These are phyloP conservation scores for Lophochroa leadbeateri DNA, from an alignment of 2,113 vertebrate genomes.

Conservation along the genomic window DNA sequence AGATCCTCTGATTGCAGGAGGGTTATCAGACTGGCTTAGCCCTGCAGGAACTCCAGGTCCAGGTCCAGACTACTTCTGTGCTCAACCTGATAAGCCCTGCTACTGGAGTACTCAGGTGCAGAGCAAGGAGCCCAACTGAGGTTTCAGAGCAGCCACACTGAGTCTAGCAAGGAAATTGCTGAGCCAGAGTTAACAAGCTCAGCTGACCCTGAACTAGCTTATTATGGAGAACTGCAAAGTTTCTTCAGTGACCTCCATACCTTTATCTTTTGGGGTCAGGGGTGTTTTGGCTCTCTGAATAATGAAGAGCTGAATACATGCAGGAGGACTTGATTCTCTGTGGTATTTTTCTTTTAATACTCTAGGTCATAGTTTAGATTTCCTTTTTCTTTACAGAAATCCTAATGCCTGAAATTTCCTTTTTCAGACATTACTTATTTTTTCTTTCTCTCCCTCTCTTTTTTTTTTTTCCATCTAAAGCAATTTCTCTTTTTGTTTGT, in stretches of 20 bases:
- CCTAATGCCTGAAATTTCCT: not conserved
- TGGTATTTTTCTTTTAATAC: not conserved
- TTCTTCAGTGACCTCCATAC: not conserved
- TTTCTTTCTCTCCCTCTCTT: rapidly evolving
- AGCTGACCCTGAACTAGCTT: constrained; percentile 14
- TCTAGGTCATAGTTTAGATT: not conserved
- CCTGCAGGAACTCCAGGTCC: not conserved
- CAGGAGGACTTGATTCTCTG: not conserved
- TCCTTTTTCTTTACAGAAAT: not conserved
- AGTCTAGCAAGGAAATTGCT: not conserved
- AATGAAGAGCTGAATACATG: not conserved
- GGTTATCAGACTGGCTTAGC: not conserved
- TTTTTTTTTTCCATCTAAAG: not conserved
- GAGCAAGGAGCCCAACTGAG: not conserved
- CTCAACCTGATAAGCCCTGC: not conserved
- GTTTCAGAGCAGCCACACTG: not conserved
- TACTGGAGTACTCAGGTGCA: not conserved
- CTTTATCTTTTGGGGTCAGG: not conserved
- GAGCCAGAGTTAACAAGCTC: constrained; percentile 41
- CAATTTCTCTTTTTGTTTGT: not conserved
- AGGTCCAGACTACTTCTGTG: not conserved
- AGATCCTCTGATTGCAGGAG: not conserved
- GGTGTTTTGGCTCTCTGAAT: not conserved
- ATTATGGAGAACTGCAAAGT: not conserved
- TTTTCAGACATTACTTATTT: not conserved